Evolutionary conservation across 2,113 vertebrate genomes (phyloP).

Genomic region (Sander vitreus): DNA sequence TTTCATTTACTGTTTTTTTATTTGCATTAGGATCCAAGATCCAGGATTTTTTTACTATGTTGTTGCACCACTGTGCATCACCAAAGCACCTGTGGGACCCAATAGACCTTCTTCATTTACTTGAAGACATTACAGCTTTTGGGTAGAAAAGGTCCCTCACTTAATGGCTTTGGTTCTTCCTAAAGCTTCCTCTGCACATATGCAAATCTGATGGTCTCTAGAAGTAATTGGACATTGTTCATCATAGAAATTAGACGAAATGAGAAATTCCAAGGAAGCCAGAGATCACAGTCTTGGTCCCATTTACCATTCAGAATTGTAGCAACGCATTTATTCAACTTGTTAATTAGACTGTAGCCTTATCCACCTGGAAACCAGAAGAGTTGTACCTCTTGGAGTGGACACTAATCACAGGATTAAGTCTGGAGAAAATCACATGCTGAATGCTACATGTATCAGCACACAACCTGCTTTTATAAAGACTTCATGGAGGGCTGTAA

Average conservation of each 20-base stretch:
- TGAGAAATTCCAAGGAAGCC: conserved; percentile 38
- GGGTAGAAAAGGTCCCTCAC: conserved; percentile 18
- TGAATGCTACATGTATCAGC: conserved; percentile 1
- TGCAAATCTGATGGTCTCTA: conserved; percentile 71
- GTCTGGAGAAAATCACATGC: not conserved
- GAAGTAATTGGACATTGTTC: conserved; percentile 57
- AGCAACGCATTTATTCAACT: conserved; percentile 4
- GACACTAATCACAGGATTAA: conserved; percentile 18
- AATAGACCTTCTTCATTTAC: conserved; percentile 7
- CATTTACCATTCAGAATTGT: not conserved
- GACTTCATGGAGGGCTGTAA: conserved; percentile 17
- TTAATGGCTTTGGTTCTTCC: conserved; percentile 19
- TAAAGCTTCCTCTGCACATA: conserved; percentile 52
- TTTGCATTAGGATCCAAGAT: not conserved
- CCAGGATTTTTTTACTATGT: not conserved
- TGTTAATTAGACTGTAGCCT: conserved; percentile 26
- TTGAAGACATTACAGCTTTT: conserved; percentile 21
- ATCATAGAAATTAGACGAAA: conserved; percentile 18
- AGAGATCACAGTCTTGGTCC: not conserved
- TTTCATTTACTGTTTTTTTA: not conserved
- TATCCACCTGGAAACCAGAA: conserved; percentile 12
- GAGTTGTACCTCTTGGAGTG: not conserved
- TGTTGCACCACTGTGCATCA: not conserved
- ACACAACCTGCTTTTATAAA: not conserved
- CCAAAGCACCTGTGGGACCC: conserved; percentile 35